Conservation (phyloP, 2,113 vertebrate genomes). For the Takifugu bimaculatus region DNA sequence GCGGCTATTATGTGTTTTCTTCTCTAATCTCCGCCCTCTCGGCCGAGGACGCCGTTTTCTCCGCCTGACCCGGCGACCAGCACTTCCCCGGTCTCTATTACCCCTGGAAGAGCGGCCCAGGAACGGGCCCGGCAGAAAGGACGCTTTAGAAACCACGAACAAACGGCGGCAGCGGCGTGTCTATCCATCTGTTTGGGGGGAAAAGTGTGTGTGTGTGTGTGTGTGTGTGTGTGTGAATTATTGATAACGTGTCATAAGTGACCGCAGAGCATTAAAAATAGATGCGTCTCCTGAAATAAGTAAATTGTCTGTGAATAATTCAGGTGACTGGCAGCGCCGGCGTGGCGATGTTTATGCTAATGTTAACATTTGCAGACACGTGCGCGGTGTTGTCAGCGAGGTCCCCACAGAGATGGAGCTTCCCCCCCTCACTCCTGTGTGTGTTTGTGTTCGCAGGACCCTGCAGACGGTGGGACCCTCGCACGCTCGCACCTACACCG, state of each 20-base stretch:
- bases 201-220: too few relatives aligned
- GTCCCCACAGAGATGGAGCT: too few relatives aligned
- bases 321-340: conserved; percentile 40
- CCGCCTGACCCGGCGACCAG: too few relatives aligned
- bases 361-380: conserved; percentile 61
- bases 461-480: conserved; percentile 97
- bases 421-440: background rate
- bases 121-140: too few relatives aligned
- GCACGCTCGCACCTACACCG: conserved; percentile 94
- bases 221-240: conserved; percentile 48
- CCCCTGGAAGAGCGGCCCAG: too few relatives aligned
- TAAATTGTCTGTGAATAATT: conserved; percentile 73
- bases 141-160: too few relatives aligned
- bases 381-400: conserved; percentile 10
- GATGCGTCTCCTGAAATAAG: conserved; percentile 67
- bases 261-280: conserved; percentile 71
- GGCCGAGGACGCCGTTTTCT: too few relatives aligned
- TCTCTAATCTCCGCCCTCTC: too few relatives aligned
- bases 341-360: conserved; percentile 64
- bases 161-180: too few relatives aligned
- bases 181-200: background rate
- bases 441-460: conserved; percentile 77
- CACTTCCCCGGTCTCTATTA: too few relatives aligned
- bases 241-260: conserved; percentile 68
- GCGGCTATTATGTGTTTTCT: too few relatives aligned